Conservation (phyloP, 2,113 vertebrate species). For the Zingel zingel region DNA sequence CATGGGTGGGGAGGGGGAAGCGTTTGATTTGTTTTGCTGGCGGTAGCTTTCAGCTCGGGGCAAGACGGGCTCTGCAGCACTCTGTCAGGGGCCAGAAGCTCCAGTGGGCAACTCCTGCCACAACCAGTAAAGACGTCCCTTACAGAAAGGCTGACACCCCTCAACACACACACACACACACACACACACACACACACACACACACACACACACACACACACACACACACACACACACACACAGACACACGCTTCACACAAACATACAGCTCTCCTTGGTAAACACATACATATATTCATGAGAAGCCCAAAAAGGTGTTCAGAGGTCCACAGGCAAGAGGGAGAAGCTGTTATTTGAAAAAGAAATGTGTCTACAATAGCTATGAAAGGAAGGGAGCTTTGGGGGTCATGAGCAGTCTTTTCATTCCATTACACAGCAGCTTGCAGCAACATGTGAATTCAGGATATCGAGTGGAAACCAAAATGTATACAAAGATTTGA, state of each 20-base stretch:
- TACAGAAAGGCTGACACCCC: slow-evolving; percentile 62
- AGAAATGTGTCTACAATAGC: slow-evolving; percentile 35
- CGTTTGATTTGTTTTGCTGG: slow-evolving; percentile 79
- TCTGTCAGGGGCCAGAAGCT: slow-evolving; percentile 79
- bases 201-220: slow-evolving; percentile 31
- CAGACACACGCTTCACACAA: slow-evolving; percentile 24
- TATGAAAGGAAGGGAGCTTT: slow-evolving; percentile 40
- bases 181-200: slow-evolving; percentile 25
- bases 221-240: slow-evolving; percentile 37
- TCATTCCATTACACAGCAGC: slow-evolving; percentile 50
- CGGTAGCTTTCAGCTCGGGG: slow-evolving; percentile 74
- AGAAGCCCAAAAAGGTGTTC: slow-evolving; percentile 66
- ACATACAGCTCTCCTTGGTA: slow-evolving; percentile 45
- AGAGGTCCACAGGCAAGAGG: slow-evolving; percentile 64
- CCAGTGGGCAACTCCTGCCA: slow-evolving; percentile 73
- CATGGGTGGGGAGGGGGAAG: slow-evolving; percentile 31
- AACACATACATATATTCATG: slow-evolving; percentile 79
- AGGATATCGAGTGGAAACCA: slow-evolving; percentile 30
- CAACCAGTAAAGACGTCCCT: slow-evolving; percentile 71
- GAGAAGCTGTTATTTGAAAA: slow-evolving; percentile 59
- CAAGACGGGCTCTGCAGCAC: slow-evolving; percentile 79
- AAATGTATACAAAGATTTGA: neutral
- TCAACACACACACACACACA: slow-evolving; percentile 40
- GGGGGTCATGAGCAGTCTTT: slow-evolving; percentile 39
- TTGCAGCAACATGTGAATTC: slow-evolving; percentile 56